Conservation (phyloP, 2,113 vertebrate species). For the Pachyramphus minor region DNA sequence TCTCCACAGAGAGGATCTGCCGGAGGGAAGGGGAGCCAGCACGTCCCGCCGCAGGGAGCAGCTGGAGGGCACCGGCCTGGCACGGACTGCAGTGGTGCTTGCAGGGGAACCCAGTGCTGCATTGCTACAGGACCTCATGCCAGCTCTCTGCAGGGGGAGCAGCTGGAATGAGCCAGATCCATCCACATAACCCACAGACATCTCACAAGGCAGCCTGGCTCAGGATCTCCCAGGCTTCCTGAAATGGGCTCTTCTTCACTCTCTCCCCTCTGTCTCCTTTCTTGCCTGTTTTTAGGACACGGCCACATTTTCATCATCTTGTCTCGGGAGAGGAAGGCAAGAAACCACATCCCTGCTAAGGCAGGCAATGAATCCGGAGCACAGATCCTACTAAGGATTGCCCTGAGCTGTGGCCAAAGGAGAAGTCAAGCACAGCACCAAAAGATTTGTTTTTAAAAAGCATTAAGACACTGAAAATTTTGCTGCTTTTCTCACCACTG, state of each 20-base stretch:
- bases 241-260: neutral
- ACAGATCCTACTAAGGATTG: neutral
- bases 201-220: neutral
- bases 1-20: neutral
- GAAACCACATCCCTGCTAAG: neutral
- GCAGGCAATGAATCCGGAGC: neutral
- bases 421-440: neutral
- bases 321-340: neutral
- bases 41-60: neutral
- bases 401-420: neutral
- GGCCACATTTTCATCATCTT: neutral
- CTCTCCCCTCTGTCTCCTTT: neutral
- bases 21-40: neutral
- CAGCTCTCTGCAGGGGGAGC: slow-evolving; percentile 13
- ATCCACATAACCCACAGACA: neutral
- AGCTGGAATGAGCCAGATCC: neutral
- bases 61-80: neutral
- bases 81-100: neutral
- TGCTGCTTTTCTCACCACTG: neutral
- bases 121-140: neutral
- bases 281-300: neutral
- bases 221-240: neutral
- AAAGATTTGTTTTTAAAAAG: neutral
- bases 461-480: neutral
- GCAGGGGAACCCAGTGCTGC: neutral